Evolutionary conservation across 2,797 vertebrate genomes (phyloP).

Genomic region (Remorina albescens): DNA sequence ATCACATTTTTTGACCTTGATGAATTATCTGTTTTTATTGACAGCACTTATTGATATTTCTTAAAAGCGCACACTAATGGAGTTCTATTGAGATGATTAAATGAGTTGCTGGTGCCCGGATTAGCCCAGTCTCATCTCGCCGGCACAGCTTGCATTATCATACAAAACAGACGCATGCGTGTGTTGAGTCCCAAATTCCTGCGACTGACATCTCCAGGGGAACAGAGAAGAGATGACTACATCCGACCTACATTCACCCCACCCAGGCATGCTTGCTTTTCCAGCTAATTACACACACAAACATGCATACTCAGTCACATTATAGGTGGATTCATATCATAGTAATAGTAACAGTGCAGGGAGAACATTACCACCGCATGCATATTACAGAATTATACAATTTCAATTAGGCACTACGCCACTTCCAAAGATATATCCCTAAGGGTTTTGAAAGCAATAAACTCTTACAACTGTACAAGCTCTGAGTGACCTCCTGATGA

Average conservation of each 20-base stretch:
- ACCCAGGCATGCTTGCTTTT: slow-evolving; percentile 63
- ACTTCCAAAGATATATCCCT: slow-evolving; percentile 19
- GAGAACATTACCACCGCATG: slow-evolving; percentile 23
- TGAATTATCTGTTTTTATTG: slow-evolving; percentile 84
- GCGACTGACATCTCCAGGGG: slow-evolving; percentile 82
- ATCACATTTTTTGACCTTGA: slow-evolving; percentile 84
- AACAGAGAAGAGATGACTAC: slow-evolving; percentile 81
- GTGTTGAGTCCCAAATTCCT: slow-evolving; percentile 83
- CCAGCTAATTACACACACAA: slow-evolving; percentile 70
- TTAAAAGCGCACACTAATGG: slow-evolving; percentile 83
- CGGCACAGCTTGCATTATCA: slow-evolving; percentile 82
- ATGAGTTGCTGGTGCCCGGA: slow-evolving; percentile 80
- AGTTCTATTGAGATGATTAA: slow-evolving; percentile 85
- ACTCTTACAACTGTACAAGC: slow-evolving; percentile 27
- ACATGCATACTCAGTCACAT: slow-evolving; percentile 54
- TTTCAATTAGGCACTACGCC: slow-evolving; percentile 41
- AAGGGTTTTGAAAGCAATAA: slow-evolving; percentile 24
- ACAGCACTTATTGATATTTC: slow-evolving; percentile 85
- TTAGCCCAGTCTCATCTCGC: slow-evolving; percentile 83
- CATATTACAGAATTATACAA: slow-evolving; percentile 34
- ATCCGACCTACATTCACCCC: slow-evolving; percentile 85
- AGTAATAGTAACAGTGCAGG: slow-evolving; percentile 24
- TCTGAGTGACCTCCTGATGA: slow-evolving; percentile 50
- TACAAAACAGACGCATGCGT: slow-evolving; percentile 83
- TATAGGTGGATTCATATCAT: slow-evolving; percentile 55